Base-by-base conservation (phyloP, 2,797 vertebrate genomes). In the Sebastes taczanowskii region DNA sequence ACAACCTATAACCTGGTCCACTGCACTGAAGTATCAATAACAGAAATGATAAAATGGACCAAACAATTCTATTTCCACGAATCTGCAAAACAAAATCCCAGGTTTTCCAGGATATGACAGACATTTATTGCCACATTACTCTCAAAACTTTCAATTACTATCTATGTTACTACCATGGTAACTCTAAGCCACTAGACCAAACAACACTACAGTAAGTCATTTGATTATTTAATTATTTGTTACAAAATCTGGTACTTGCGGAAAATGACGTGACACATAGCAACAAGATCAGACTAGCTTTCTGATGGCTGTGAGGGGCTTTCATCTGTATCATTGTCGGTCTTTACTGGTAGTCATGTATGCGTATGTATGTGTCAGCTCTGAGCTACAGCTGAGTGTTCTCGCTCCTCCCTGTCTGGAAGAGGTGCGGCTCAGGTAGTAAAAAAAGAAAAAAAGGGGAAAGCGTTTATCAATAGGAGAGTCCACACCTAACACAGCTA, bases 371-470 rank as follows among this genome's bases (percentile, higher is more conserved):
- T 78, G 74, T 68, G 72, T 77, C 79, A 79, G 74, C 10, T 27
- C 29, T 62, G 25, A 77, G 61, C 11, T 64, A 60, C 55, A 71
- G 71, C 59, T 66, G 73, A 80, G 59, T 75, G 56, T 74, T 78
- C 55, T 61, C 49, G 69, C 70, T 80, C 42, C 71, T 68, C 79
- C 80, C 79, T 75, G 83, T 81, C 83, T 86, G 71, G 22, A 38
- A 1, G 2, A 82, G 77, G 64, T 68, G 76, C 2, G 14, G 74
- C 75, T 74, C 73, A 74, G 60, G 71, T 80, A 32, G 5, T 3
- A 16, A 7, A 22, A 65, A 75, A 67, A 59, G 9, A 25, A 27
- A 30, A 38, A 7, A 25, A 32, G 20, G 18, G 22, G 22, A 68
- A 78, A 69, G 32, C 1, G 2, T 30, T 71, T 25, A 76, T 78